Evolutionary conservation across 2,888 invertebrate species (phyloP).

Genomic region (Drosophila subquinaria): DNA sequence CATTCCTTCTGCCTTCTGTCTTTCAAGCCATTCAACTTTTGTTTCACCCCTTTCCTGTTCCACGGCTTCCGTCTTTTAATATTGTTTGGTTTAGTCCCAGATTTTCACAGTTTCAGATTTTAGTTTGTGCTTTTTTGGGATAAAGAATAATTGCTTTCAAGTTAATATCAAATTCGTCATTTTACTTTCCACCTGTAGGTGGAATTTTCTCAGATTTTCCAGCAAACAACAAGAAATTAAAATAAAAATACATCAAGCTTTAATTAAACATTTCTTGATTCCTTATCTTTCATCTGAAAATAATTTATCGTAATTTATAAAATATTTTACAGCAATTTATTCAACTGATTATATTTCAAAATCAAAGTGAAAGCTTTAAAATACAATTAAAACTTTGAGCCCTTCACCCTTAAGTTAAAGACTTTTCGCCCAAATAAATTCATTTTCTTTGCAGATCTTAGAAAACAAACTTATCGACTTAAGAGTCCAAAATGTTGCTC

Average conservation of each 20-base stretch:
- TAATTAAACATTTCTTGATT: background rate
- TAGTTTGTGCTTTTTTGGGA: slow-evolving; percentile 6
- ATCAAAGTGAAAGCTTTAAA: too few relatives aligned
- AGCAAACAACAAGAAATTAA: background rate
- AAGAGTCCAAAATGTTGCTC: background rate
- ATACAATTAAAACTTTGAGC: background rate
- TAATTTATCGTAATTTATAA: too few relatives aligned
- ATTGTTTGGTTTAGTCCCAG: slow-evolving; percentile 39
- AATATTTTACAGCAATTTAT: too few relatives aligned
- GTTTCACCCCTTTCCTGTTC: slow-evolving; percentile 12
- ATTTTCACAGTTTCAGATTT: slow-evolving; percentile 46
- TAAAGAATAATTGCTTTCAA: slow-evolving; percentile 1
- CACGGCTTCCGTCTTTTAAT: slow-evolving; percentile 29
- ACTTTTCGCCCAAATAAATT: background rate
- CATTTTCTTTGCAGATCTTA: background rate
- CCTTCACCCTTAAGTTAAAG: background rate
- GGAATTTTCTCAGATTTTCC: background rate
- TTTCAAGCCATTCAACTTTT: slow-evolving; percentile 1
- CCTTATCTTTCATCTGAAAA: too few relatives aligned
- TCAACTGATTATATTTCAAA: background rate
- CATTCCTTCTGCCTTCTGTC: background rate
- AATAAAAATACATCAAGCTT: background rate
- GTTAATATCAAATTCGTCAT: background rate
- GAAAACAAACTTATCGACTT: background rate
- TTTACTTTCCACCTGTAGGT: background rate